Evolutionary conservation across 2,888 invertebrate species (phyloP), one percentile per base, ranked within the genome.

Genomic region (Leucania comma): DNA sequence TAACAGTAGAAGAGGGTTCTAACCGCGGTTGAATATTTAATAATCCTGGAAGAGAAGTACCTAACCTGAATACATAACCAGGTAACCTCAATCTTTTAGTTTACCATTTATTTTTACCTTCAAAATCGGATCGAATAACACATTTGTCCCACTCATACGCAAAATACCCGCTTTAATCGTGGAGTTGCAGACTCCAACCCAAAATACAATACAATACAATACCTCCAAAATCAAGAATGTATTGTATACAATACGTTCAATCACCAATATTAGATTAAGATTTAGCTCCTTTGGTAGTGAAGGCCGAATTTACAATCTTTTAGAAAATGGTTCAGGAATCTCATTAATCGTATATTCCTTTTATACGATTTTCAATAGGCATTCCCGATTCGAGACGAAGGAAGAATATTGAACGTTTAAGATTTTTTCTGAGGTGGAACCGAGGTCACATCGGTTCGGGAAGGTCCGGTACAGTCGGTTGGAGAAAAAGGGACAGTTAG

Each of bases 261-360:
- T 42, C 17, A 17, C 4, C 4, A 17, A 17, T 17, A 42, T 42
- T 17, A 42, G 42, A 42, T 42, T 42, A 42, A 42, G 42, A 42
- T 42, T 42, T 5, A 42, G 17, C 17, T 42, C 17, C 42, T 42
- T 42, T 17, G 42, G 3, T 26, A 50, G 35, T 64, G 32, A n/a
- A 14, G 8, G 24, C 4, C 32, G 24, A 3, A 32, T 1, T 14
- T 6, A 42, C 3, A 17, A 26, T 26, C 26, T n/a, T 9, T 51
- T 26, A 22, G 14, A 50, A 63, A 66, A 35, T n/a, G 17, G 2
- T 22, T 12, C 22, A 14, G 42, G 29, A 65, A 75, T 50, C n/a
- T 48, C 50, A 75, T 72, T 75, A 56, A 50, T 56, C 42, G 2
- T 8, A 38, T 42, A 42, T 66, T 29, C 20, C 38, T 54, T 29